Conservation (phyloP, 2,888 invertebrate genomes). For the Tetheella fluctuosa region DNA sequence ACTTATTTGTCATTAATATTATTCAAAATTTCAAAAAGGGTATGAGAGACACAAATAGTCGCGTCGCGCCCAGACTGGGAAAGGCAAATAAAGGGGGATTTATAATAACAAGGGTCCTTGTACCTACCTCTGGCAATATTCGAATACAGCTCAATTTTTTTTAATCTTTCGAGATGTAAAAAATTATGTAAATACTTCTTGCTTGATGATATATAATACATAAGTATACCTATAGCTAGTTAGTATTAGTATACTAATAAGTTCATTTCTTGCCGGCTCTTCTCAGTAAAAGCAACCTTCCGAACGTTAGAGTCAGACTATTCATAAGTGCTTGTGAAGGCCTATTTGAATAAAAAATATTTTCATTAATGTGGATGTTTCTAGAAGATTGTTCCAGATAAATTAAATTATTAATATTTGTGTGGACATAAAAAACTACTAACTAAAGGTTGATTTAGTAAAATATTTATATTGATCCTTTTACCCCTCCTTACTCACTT, state of each 20-base stretch:
- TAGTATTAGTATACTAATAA: too few species aligned
- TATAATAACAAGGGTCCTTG: slow-evolving; percentile 67
- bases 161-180: slow-evolving; percentile 22
- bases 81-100: slow-evolving; percentile 70
- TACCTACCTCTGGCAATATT: slow-evolving; percentile 34
- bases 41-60: slow-evolving; percentile 25
- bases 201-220: background rate
- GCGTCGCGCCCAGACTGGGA: slow-evolving; percentile 56
- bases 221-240: background rate
- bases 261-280: too few species aligned
- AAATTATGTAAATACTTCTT: background rate
- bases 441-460: too few species aligned
- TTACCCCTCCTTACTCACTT: too few species aligned
- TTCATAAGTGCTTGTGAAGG: too few species aligned
- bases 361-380: background rate
- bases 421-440: too few species aligned
- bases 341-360: too few species aligned
- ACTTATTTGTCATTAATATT: background rate
- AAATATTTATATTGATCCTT: too few species aligned
- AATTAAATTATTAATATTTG: too few species aligned
- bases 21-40: slow-evolving; percentile 4
- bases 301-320: too few species aligned
- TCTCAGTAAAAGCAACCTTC: too few species aligned
- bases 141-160: slow-evolving; percentile 42
- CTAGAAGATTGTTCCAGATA: background rate